Evolutionary conservation across 2,888 invertebrate species (phyloP), one percentile per base, ranked within the genome.

Genomic region (Clunio marinus): DNA sequence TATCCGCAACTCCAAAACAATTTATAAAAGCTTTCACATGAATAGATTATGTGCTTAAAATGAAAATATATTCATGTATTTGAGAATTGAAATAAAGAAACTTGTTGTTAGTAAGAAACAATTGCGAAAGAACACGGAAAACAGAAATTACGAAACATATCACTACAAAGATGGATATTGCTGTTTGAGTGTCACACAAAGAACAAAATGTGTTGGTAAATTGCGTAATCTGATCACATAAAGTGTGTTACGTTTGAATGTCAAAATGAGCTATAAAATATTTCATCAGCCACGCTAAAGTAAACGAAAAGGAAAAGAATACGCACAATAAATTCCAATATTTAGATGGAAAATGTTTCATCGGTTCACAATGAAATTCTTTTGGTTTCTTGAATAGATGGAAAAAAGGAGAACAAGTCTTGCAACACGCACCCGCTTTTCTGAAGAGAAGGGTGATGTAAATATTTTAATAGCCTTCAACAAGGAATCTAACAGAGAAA

Each of bases 211-310:
- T 41, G 8, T 5, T 3, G 41, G n/a, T n/a, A 41, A 41, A 3
- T 41, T 41, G 41, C 4, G 41, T 41, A 41, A 41, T 41, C 41
- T n/a, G 41, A 41, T 41, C 17, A n/a, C 7, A 51, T 51, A 17
- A 32, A 32, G n/a, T n/a, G n/a, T 32, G 35, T 8, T 32, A 32
- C 13, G 5, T 51, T 51, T 51, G 13, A 4, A 41, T 32, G 5
- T 32, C 35, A 51, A 51, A 51, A 22, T 51, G 17, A 22, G 51
- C n/a, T 20, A 51, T 7, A 51, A 51, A 51, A 51, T 51, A 51
- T 51, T 51, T 51, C 51, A 13, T 22, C 51, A 7, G 51, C 51
- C 22, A 51, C 51, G 17, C 20, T 22, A n/a, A 51, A 22, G n/a
- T n/a, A n/a, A n/a, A n/a, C n/a, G n/a, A 51, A 45, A 45, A 41